Conservation (phyloP, 2,797 vertebrate genomes). For the Gambelia wislizenii region DNA sequence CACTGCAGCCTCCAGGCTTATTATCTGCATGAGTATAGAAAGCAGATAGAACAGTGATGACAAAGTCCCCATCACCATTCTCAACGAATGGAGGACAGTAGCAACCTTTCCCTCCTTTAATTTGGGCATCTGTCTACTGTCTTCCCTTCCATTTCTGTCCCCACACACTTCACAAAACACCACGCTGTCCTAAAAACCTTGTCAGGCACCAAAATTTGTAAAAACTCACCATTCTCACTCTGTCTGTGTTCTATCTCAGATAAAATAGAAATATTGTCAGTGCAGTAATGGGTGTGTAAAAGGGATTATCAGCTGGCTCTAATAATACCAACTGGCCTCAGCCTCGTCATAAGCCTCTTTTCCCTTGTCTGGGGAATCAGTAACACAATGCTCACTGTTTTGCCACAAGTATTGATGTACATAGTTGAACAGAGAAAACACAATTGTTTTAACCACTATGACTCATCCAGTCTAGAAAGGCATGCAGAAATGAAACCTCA, state of each 20-base stretch:
- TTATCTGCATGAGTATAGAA: constrained; percentile 15
- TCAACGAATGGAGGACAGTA: not conserved
- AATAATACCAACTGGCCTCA: constrained; percentile 89
- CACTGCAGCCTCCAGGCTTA: not conserved
- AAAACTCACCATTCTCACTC: constrained; percentile 32
- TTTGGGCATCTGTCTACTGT: constrained; percentile 5
- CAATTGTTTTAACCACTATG: constrained; percentile 22
- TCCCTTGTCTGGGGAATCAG: constrained; percentile 71
- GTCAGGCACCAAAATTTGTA: not conserved
- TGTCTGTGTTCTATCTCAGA: constrained; percentile 25
- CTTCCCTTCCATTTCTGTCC: not conserved
- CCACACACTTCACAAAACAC: too few relatives aligned
- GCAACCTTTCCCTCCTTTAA: not conserved
- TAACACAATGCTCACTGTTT: constrained; percentile 57
- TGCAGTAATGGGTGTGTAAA: constrained; percentile 78
- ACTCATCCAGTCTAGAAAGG: constrained; percentile 50
- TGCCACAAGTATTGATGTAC: constrained; percentile 46
- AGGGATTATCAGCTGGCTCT: constrained; percentile 85
- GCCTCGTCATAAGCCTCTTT: constrained; percentile 83
- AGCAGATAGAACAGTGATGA: not conserved
- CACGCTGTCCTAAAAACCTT: not conserved
- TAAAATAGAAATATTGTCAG: constrained; percentile 43
- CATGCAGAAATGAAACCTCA: not conserved
- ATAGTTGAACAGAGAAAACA: not conserved
- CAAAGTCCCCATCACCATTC: rapidly evolving